Conservation (phyloP, 2,888 invertebrate species). For the Chrysotoxum bicinctum region DNA sequence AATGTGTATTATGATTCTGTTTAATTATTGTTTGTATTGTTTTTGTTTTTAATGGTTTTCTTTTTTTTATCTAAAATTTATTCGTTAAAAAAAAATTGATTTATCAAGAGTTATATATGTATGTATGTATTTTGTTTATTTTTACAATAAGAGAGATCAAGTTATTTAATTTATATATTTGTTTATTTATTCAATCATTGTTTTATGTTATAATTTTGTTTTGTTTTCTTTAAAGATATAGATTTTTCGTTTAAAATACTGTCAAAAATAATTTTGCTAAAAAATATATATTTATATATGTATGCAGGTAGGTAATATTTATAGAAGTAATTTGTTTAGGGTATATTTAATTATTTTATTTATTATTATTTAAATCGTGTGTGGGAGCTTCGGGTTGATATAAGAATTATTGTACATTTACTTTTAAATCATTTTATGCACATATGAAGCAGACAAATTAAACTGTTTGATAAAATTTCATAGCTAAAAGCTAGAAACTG, state of each 20-base stretch:
- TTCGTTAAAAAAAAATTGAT: conserved; percentile 38
- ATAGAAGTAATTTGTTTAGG: not conserved
- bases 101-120: conserved; percentile 7
- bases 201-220: not conserved
- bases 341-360: not conserved
- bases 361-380: not conserved
- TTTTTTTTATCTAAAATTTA: conserved; percentile 32
- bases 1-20: conserved; percentile 2
- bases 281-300: too few relatives aligned
- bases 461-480: too few relatives aligned
- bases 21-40: not conserved
- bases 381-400: not conserved
- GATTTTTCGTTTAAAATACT: not conserved
- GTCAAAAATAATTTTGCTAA: not conserved
- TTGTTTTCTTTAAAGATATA: not conserved
- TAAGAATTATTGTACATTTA: too few relatives aligned
- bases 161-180: conserved; percentile 5
- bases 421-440: too few relatives aligned
- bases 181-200: not conserved
- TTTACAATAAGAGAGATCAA: conserved; percentile 27
- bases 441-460: too few relatives aligned
- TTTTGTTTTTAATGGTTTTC: not conserved
- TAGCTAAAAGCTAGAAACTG: too few relatives aligned
- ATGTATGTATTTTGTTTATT: conserved; percentile 3
- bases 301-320: too few relatives aligned